phyloP scores from a whole-genome alignment of 2,888 invertebrate genomes.

The Scelioninae gen. 1 region DNA sequence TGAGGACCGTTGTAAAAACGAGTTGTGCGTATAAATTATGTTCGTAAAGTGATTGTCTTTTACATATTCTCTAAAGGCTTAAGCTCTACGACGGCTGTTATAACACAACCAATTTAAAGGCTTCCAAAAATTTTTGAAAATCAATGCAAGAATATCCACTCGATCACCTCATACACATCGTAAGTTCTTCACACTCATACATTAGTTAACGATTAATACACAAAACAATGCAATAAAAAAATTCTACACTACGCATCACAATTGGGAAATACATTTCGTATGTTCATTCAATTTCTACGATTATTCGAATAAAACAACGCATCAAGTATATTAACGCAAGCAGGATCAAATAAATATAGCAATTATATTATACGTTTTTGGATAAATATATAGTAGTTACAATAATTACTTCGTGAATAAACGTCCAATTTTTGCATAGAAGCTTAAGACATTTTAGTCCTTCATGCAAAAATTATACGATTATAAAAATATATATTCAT shows the following conservation, averaged over 20 bases:
- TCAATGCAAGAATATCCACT: slow-evolving; percentile 80
- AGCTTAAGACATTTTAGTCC: slow-evolving; percentile 4
- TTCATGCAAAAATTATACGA: not conserved
- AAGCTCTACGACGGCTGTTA: slow-evolving; percentile 73
- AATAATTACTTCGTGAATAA: slow-evolving; percentile 42
- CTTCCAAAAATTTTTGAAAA: slow-evolving; percentile 72
- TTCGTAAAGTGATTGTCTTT: slow-evolving; percentile 21
- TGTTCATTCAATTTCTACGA: slow-evolving; percentile 56
- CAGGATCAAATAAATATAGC: slow-evolving; percentile 72
- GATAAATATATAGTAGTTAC: slow-evolving; percentile 32
- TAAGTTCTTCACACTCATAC: slow-evolving; percentile 62
- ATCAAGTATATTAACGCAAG: slow-evolving; percentile 69
- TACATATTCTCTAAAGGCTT: slow-evolving; percentile 36
- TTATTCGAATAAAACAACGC: slow-evolving; percentile 67
- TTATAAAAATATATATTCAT: slow-evolving; percentile 38
- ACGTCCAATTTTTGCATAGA: slow-evolving; percentile 22
- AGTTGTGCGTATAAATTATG: slow-evolving; percentile 57
- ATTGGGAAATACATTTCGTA: slow-evolving; percentile 66
- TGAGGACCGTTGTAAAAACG: slow-evolving; percentile 39
- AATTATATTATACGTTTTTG: slow-evolving; percentile 75
- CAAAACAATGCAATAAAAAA: slow-evolving; percentile 33
- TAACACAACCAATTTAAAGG: slow-evolving; percentile 76
- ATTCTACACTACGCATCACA: slow-evolving; percentile 75
- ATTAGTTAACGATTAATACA: slow-evolving; percentile 66
- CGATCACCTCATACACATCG: slow-evolving; percentile 75